phyloP scores from a whole-genome alignment of 2,113 vertebrate species.

The Suricata suricatta region DNA sequence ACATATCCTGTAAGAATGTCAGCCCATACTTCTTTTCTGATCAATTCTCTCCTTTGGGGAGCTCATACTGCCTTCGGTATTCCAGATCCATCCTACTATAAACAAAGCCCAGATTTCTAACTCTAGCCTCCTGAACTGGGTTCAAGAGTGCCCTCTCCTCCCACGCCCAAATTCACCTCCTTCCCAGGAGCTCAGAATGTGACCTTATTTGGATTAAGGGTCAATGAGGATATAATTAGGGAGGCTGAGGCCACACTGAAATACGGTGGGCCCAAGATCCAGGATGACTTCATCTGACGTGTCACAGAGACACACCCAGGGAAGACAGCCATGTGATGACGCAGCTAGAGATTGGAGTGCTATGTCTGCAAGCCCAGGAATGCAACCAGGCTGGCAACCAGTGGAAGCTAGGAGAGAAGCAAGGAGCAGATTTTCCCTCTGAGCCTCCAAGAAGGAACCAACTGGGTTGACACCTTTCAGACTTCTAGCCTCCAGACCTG shows the following conservation, averaged over 20 bases:
- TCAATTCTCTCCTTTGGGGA: conserved; percentile 9
- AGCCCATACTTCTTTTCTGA: not conserved
- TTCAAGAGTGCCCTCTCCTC: not conserved
- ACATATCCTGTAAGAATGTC: conserved; percentile 27
- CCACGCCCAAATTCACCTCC: not conserved
- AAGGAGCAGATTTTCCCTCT: not conserved
- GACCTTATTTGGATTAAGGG: conserved; percentile 31
- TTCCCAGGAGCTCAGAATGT: conserved; percentile 17
- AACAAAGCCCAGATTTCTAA: conserved; percentile 52
- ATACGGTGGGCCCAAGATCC: not conserved
- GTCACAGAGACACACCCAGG: not conserved
- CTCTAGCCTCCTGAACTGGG: not conserved
- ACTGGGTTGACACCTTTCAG: not conserved
- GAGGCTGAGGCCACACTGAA: conserved; percentile 17
- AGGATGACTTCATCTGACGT: not conserved
- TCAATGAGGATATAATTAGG: not conserved
- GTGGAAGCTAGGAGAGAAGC: not conserved
- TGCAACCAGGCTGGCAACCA: not conserved
- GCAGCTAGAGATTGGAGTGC: not conserved
- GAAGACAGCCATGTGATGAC: not conserved
- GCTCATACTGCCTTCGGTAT: conserved; percentile 39
- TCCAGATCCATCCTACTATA: not conserved
- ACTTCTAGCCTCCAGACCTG: not conserved
- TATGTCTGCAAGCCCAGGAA: not conserved
- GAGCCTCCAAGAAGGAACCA: not conserved